Conservation (phyloP, 2,113 vertebrate genomes). For the Dromiciops gliroides region DNA sequence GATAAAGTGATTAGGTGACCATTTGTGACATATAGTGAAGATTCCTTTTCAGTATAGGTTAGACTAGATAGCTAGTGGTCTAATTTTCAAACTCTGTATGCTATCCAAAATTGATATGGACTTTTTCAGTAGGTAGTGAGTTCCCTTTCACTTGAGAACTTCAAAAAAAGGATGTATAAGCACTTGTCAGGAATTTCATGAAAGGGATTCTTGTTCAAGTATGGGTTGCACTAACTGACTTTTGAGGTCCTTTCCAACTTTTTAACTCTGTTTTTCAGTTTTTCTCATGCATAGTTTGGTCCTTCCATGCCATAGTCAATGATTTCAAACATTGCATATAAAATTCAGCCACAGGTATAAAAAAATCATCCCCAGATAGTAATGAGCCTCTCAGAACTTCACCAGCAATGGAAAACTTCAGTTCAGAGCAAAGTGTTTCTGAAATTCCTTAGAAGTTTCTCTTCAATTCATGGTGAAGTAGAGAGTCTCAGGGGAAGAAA, state of each 20-base stretch:
- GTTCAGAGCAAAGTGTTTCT: not conserved
- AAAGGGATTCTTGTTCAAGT: not conserved
- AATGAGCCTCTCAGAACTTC: not conserved
- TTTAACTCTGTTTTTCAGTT: not conserved
- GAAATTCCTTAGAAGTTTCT: not conserved
- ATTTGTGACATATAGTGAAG: not conserved
- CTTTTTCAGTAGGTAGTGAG: not conserved
- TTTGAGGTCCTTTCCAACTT: not conserved
- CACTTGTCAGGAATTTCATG: not conserved
- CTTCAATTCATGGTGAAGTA: not conserved
- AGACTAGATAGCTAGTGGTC: not conserved
- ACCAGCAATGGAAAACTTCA: too few relatives aligned
- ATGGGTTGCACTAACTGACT: not conserved
- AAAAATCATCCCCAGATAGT: not conserved
- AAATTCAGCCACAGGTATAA: too few relatives aligned
- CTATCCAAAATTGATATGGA: not conserved
- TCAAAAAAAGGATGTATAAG: not conserved
- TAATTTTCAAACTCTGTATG: not conserved
- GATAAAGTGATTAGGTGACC: not conserved
- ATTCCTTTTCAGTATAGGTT: not conserved
- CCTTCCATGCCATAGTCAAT: not conserved
- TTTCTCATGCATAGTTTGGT: not conserved
- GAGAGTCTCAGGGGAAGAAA: not conserved
- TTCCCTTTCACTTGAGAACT: not conserved
- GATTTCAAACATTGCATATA: not conserved